These are phyloP conservation scores for Patiria miniata DNA, from an alignment of 35 echinoderm and acorn worm genomes.

Conservation along the genomic window DNA sequence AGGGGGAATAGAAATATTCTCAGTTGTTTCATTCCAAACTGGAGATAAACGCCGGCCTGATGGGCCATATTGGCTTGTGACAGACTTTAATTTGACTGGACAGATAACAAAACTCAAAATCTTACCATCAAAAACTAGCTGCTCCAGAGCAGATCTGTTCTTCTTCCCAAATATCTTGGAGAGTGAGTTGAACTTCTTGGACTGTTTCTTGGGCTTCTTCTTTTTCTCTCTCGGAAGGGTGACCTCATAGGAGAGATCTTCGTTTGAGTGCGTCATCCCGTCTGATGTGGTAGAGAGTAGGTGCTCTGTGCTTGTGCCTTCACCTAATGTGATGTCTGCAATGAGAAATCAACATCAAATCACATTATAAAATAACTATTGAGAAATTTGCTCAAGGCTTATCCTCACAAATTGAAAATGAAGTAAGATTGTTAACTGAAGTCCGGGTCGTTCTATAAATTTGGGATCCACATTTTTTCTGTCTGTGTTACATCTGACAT, in stretches of 20 bases:
- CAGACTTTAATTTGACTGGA: background rate
- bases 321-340: slow-evolving; percentile 67
- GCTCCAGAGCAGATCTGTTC: slow-evolving; percentile 77
- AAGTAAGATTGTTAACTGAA: no score
- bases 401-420: no score
- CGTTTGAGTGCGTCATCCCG: slow-evolving; percentile 70
- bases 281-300: slow-evolving; percentile 69
- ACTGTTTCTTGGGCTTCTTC: slow-evolving; percentile 83
- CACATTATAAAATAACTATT: no score
- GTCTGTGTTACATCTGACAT: no score
- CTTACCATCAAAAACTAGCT: slow-evolving; percentile 98
- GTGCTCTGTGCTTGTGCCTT: slow-evolving; percentile 81
- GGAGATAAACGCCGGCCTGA: no score
- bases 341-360: background rate
- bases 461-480: no score
- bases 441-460: no score
- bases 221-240: slow-evolving; percentile 30
- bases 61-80: no score
- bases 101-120: background rate
- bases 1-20: no score
- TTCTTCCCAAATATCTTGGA: slow-evolving; percentile 98
- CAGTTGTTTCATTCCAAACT: no score
- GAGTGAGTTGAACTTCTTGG: slow-evolving; percentile 75
- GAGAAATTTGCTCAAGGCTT: background rate
- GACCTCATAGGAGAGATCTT: slow-evolving; percentile 64